phyloP scores from a whole-genome alignment of 2,797 vertebrate genomes.

The Gymnoscopelus microlampas region DNA sequence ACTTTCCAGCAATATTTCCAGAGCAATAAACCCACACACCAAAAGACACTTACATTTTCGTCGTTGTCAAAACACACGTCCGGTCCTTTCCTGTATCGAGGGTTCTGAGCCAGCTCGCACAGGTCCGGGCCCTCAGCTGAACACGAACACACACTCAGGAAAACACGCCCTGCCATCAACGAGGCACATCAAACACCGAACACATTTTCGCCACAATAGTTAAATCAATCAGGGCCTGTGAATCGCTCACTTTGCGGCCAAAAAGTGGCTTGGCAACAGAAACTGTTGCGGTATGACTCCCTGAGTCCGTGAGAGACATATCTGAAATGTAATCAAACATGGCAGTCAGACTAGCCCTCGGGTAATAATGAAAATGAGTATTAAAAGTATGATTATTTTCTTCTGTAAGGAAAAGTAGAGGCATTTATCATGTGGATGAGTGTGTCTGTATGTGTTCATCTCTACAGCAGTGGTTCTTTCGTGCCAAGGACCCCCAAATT shows the following conservation, averaged over 20 bases:
- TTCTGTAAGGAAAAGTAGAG: background rate
- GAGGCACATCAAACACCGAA: conserved; percentile 11
- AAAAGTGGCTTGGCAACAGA: conserved; percentile 5
- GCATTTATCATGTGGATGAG: background rate
- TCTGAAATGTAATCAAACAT: conserved; percentile 9
- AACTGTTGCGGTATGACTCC: background rate
- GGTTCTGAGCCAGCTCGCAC: conserved; percentile 93
- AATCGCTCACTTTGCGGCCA: conserved; percentile 26
- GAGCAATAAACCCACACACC: conserved; percentile 54
- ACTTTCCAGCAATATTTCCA: conserved; percentile 58
- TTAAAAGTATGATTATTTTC: background rate
- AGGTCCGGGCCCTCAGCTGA: conserved; percentile 95
- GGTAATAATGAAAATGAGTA: background rate
- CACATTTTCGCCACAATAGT: conserved; percentile 23
- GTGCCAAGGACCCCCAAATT: too few relatives aligned
- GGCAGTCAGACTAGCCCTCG: background rate
- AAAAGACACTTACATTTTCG: conserved; percentile 81
- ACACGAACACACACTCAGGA: conserved; percentile 56
- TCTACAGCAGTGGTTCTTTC: background rate
- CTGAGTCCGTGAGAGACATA: background rate
- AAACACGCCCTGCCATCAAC: conserved; percentile 29
- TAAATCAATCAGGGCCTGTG: conserved; percentile 22
- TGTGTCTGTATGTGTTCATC: background rate
- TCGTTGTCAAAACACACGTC: conserved; percentile 97
- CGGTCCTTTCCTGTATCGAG: conserved; percentile 96